Conservation (phyloP, 2,888 invertebrate genomes). For the Nebria brevicollis region DNA sequence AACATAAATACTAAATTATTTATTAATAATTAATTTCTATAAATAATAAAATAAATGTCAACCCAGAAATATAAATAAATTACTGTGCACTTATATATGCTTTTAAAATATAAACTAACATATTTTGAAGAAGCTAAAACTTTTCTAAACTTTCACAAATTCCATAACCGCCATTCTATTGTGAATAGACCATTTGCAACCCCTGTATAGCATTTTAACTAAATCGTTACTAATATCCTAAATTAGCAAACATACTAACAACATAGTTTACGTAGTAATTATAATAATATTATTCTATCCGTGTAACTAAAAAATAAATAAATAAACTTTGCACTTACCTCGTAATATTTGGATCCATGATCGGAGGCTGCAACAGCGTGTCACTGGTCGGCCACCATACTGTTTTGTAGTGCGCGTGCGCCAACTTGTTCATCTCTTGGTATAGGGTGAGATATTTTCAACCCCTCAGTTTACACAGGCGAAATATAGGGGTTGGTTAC, state of each 20-base stretch:
- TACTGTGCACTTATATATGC: too few relatives aligned
- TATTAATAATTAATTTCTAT: too few relatives aligned
- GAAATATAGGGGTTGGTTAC: constrained; percentile 28
- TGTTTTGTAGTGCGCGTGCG: constrained; percentile 35
- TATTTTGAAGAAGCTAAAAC: background rate
- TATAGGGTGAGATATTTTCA: constrained; percentile 4
- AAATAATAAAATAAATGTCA: too few relatives aligned
- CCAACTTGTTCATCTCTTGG: constrained; percentile 4
- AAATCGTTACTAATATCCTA: background rate
- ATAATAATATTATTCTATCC: background rate
- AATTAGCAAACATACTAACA: background rate
- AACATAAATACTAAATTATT: too few relatives aligned
- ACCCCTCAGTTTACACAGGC: constrained; percentile 38
- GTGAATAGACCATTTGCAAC: constrained; percentile 14
- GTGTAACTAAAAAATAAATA: constrained; percentile 19
- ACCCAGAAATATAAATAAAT: too few relatives aligned
- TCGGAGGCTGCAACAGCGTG: constrained; percentile 43
- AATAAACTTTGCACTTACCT: constrained; percentile 38
- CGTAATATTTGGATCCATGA: constrained; percentile 28
- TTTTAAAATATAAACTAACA: background rate
- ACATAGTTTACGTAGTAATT: background rate
- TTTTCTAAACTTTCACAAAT: constrained; percentile 31
- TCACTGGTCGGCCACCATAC: constrained; percentile 45
- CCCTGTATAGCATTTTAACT: background rate
- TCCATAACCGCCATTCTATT: constrained; percentile 40